Conservation (phyloP, 2,888 invertebrate genomes). For the Dilophus febrilis region DNA sequence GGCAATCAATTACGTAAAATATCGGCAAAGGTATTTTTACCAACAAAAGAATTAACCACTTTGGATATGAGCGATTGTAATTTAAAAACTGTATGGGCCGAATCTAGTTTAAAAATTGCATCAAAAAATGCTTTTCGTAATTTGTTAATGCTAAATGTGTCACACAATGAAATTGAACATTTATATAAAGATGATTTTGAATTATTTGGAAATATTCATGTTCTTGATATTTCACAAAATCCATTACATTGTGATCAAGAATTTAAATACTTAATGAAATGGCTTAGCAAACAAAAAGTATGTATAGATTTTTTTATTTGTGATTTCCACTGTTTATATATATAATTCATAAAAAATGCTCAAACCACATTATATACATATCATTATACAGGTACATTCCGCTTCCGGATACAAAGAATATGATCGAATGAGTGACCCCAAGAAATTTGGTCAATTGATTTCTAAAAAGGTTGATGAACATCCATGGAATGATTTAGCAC, state of each 20-base stretch:
- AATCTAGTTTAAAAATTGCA: slow-evolving; percentile 30
- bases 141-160: slow-evolving; percentile 38
- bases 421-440: too few species aligned
- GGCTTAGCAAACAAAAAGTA: slow-evolving; percentile 10
- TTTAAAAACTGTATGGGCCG: slow-evolving; percentile 47
- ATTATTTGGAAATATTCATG: slow-evolving; percentile 27
- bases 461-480: slow-evolving; percentile 12
- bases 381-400: too few species aligned
- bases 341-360: not conserved
- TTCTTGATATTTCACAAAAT: slow-evolving; percentile 40
- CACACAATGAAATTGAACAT: slow-evolving; percentile 23
- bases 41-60: slow-evolving; percentile 41
- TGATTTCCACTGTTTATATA: not conserved
- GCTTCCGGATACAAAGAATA: too few species aligned
- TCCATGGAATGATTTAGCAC: slow-evolving; percentile 24
- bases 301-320: not conserved
- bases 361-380: too few species aligned
- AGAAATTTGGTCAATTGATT: too few species aligned
- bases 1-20: slow-evolving; percentile 52
- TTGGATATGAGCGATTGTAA: slow-evolving; percentile 55
- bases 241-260: slow-evolving; percentile 50
- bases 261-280: slow-evolving; percentile 44
- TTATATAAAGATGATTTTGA: slow-evolving; percentile 21
- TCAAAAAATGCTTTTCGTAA: slow-evolving; percentile 33
- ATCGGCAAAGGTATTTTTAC: slow-evolving; percentile 46